Evolutionary conservation across 2,888 invertebrate species (phyloP), one percentile per base, ranked within the genome.

Genomic region (Patella pellucida): DNA sequence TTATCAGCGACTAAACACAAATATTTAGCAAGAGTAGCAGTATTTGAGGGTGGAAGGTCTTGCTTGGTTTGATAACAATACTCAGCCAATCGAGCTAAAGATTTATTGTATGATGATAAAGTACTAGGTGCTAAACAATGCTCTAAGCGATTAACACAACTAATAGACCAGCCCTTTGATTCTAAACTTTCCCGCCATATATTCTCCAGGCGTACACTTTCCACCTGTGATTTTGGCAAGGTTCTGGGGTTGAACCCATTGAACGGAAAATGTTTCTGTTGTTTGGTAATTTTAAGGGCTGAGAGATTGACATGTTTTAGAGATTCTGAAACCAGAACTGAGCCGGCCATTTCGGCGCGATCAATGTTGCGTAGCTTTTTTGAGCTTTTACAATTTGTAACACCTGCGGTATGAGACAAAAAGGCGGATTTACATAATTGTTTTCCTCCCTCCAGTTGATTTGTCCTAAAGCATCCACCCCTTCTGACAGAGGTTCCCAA

Each of bases 281-380:
- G 16, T 16, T 3, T n/a, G 73, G 73, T 50, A 73, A 52, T 67
- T 31, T 73, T 31, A 73, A 50, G 52, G 73, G 68, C 14, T 41
- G 67, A 67, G 50, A 4, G 12, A 68, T n/a, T 2, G 50, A 31
- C 69, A 69, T 69, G n/a, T 19, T n/a, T 9, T 11, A 9, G 2
- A 69, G 69, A 3, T 7, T 19, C 11, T 69, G 69, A 51, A 69
- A 69, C 69, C 69, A 69, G 12, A 41, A 12, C 41, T 69, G 69
- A 16, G 27, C 31, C 16, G 19, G 11, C 69, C 69, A 69, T 51
- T 51, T n/a, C 2, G 69, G 69, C n/a, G 69, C 69, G 23, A 69
- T 69, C n/a, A 69, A n/a, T 14, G 69, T 69, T 19, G 50, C 69
- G 16, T 2, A 16, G 11, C 31, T 41, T 51, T 27, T 19, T 51